Evolutionary conservation across 2,113 vertebrate genomes (phyloP).

Genomic region (Trichechus manatus): DNA sequence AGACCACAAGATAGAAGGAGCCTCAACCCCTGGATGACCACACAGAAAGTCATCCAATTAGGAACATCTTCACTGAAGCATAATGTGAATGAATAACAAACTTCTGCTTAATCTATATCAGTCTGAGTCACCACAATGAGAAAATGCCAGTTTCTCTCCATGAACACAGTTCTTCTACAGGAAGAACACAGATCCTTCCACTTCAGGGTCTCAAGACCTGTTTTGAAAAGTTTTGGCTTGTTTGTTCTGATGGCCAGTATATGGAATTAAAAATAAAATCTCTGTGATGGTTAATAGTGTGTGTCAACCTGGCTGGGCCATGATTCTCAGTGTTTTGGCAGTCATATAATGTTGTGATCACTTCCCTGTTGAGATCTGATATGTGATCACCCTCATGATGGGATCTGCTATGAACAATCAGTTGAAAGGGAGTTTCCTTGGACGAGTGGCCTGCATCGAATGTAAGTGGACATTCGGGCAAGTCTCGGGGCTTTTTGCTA

Average conservation of each 20-base stretch:
- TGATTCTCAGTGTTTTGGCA: too few relatives aligned
- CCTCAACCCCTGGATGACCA: neutral
- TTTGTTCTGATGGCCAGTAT: neutral
- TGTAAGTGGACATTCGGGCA: too few relatives aligned
- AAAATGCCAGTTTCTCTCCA: neutral
- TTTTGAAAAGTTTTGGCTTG: neutral
- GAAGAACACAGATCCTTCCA: neutral
- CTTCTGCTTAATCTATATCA: fast-evolving
- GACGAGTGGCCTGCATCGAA: too few relatives aligned
- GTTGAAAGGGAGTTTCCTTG: too few relatives aligned
- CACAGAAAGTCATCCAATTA: neutral
- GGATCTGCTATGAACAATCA: too few relatives aligned
- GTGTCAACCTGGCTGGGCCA: too few relatives aligned
- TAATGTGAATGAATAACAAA: neutral
- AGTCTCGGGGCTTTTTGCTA: too few relatives aligned
- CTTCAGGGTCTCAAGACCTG: neutral
- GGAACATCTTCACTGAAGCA: neutral
- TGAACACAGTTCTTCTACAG: neutral
- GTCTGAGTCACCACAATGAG: neutral
- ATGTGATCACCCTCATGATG: too few relatives aligned
- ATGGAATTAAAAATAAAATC: conserved; percentile 42
- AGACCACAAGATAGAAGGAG: neutral
- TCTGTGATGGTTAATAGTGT: too few relatives aligned
- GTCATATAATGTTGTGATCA: too few relatives aligned
- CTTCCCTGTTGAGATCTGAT: too few relatives aligned